Percentiles rank a stretch among this genome's conserved stretches.
Evolutionary conservation across 2,888 invertebrate genomes (phyloP).

Genomic region (Dimorphilus gyrociliatus): DNA sequence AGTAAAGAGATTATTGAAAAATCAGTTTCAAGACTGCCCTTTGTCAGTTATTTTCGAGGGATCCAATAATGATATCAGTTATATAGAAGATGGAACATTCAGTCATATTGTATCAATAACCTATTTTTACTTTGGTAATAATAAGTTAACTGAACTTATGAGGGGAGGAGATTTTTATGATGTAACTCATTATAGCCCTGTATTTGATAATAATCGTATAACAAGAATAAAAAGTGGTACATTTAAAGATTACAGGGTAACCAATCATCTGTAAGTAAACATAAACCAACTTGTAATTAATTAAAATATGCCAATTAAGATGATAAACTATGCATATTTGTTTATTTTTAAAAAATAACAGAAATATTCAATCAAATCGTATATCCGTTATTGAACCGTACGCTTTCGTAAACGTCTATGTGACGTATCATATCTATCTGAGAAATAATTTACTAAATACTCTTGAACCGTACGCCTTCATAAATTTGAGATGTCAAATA

Average conservation of each 20-base stretch:
- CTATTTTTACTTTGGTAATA: conserved; percentile 8
- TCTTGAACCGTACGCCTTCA: too few relatives aligned
- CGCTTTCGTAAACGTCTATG: conserved; percentile 13
- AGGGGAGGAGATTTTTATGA: conserved; percentile 17
- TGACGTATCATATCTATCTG: conserved; percentile 8
- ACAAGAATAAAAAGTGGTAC: too few relatives aligned
- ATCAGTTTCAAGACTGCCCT: conserved; percentile 8
- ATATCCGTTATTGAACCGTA: conserved; percentile 12
- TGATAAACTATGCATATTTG: too few relatives aligned
- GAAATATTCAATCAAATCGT: conserved; percentile 1
- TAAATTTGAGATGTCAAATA: too few relatives aligned
- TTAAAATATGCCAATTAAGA: too few relatives aligned
- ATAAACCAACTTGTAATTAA: too few relatives aligned
- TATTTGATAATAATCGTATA: too few relatives aligned
- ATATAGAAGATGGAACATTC: conserved; percentile 21
- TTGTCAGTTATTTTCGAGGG: too few relatives aligned
- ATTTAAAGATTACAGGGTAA: too few relatives aligned
- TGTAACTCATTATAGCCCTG: too few relatives aligned
- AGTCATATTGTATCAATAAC: conserved; percentile 12
- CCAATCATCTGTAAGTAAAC: too few relatives aligned
- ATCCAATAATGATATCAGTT: conserved; percentile 17
- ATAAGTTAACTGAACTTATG: conserved; percentile 15
- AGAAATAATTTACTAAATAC: too few relatives aligned
- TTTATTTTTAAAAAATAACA: conserved; percentile 1
- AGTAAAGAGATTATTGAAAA: conserved; percentile 10